These are phyloP conservation scores for Tetramorium alpestre DNA, from an alignment of 1,140 invertebrate species.

Conservation along the genomic window DNA sequence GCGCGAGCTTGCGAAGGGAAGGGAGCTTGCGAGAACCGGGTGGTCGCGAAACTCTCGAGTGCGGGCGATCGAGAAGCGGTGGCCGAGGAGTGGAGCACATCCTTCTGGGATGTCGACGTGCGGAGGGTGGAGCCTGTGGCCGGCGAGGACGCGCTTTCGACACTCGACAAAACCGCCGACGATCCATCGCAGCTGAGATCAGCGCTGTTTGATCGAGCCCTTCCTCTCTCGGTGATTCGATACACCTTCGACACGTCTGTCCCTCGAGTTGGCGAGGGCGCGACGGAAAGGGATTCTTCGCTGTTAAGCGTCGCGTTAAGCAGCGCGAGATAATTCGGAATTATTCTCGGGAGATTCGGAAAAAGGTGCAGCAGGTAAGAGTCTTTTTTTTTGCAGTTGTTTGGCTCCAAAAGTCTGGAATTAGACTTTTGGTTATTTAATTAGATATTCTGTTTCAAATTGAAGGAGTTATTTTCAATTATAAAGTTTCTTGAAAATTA, in stretches of 20 bases:
- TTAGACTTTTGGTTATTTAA: background rate
- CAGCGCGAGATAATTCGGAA: background rate
- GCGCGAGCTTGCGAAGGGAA: no score
- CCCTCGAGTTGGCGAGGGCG: background rate
- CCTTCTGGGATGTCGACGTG: constrained; percentile 66
- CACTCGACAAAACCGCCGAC: constrained; percentile 1
- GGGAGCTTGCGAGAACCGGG: background rate
- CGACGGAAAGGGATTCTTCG: background rate
- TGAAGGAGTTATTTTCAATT: background rate
- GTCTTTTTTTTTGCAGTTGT: background rate
- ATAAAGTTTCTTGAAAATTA: background rate
- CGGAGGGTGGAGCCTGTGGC: constrained; percentile 66
- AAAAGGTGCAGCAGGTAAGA: constrained; percentile 47
- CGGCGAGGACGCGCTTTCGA: constrained; percentile 71
- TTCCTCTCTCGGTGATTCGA: background rate
- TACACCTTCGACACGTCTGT: background rate
- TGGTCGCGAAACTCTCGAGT: background rate
- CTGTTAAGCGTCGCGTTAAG: background rate
- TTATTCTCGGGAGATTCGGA: constrained; percentile 6
- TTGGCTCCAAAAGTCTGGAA: background rate
- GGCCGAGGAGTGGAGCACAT: background rate
- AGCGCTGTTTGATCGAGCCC: constrained; percentile 38
- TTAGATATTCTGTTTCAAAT: background rate
- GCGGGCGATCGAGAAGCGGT: background rate
- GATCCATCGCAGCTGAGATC: constrained; percentile 56